A percentile compares a stretch with the other conserved stretches of the same genome.
Evolutionary conservation across 2,113 vertebrate genomes (phyloP).

Genomic region (Thymallus thymallus): DNA sequence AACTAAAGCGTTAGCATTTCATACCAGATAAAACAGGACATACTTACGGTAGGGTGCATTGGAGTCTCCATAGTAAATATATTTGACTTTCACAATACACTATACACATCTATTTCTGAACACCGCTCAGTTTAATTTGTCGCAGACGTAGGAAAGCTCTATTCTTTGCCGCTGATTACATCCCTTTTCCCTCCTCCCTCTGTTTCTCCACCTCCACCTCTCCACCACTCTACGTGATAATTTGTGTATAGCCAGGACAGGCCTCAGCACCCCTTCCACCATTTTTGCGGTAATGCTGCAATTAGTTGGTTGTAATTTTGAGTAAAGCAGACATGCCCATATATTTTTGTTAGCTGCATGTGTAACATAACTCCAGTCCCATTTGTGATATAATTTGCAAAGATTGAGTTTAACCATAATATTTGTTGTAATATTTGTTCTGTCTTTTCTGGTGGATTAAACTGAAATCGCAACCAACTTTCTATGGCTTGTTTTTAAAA

Average conservation of each 20-base stretch:
- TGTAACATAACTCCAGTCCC: too few species aligned
- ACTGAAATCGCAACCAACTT: too few species aligned
- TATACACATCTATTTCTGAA: neutral
- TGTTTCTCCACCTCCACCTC: neutral
- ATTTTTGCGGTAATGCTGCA: too few species aligned
- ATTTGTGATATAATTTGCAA: too few species aligned
- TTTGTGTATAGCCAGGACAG: neutral
- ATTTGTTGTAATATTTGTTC: too few species aligned
- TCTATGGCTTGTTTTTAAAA: too few species aligned
- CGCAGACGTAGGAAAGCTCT: neutral
- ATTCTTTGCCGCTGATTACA: conserved; percentile 11
- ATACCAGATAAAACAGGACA: conserved; percentile 5
- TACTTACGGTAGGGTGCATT: neutral
- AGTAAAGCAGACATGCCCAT: too few species aligned
- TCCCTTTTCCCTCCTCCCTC: neutral
- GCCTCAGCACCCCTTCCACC: neutral
- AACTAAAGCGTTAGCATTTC: conserved; percentile 1
- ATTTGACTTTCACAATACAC: neutral
- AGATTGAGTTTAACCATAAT: too few species aligned
- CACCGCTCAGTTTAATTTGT: neutral
- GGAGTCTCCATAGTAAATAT: conserved; percentile 1
- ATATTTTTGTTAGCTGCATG: too few species aligned
- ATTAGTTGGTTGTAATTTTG: too few species aligned
- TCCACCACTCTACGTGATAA: conserved; percentile 4
- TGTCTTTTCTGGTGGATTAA: too few species aligned